Evolutionary conservation across 2,888 invertebrate species (phyloP).

Genomic region (Maniola hyperantus): DNA sequence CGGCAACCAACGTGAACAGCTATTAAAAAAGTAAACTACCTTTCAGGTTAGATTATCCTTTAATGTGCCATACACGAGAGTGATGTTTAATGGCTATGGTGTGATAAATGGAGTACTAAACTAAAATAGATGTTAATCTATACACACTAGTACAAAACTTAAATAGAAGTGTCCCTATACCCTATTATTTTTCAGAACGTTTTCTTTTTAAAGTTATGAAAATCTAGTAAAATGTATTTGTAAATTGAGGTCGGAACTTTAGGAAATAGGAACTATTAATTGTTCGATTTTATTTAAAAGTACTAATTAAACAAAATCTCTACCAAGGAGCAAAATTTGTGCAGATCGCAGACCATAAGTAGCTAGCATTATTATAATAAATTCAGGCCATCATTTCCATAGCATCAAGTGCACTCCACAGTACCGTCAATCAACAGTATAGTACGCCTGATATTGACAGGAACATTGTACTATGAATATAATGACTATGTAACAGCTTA

Average conservation of each 20-base stretch:
- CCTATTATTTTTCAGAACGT: not conserved
- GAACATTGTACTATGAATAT: constrained; percentile 31
- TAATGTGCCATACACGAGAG: constrained; percentile 40
- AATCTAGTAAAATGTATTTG: too few species aligned
- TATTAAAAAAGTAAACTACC: constrained; percentile 39
- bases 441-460: constrained; percentile 53
- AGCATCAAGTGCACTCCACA: constrained; percentile 62
- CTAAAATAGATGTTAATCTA: constrained; percentile 20
- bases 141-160: not conserved
- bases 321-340: not conserved
- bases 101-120: constrained; percentile 40
- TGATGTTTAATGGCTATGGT: constrained; percentile 42
- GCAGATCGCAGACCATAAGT: constrained; percentile 2
- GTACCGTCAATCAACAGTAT: constrained; percentile 54
- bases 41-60: constrained; percentile 38
- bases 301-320: not conserved
- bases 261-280: too few species aligned
- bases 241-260: too few species aligned
- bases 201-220: not conserved
- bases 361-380: constrained; percentile 20
- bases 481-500: constrained; percentile 21
- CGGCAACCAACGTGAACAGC: constrained; percentile 11
- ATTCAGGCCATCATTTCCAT: constrained; percentile 38
- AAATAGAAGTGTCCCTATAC: too few species aligned
- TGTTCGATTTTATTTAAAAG: too few species aligned